Conservation (phyloP, 2,888 invertebrate species). For the Drosophila incognita region DNA sequence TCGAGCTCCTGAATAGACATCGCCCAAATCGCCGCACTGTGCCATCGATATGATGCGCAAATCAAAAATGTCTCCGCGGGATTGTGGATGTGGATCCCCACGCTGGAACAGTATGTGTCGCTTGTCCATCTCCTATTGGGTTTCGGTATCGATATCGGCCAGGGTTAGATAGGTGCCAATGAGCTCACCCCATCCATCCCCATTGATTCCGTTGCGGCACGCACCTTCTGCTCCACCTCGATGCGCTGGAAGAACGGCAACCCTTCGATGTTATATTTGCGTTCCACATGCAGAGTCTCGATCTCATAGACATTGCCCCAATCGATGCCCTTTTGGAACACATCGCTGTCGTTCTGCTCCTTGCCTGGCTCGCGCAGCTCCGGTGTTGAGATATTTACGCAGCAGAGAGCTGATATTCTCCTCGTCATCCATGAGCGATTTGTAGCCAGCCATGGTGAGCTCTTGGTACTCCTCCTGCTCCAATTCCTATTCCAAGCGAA, state of each 20-base stretch:
- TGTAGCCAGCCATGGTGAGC: constrained; percentile 86
- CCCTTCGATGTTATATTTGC: constrained; percentile 87
- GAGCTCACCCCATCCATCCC: constrained; percentile 86
- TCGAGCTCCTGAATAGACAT: constrained; percentile 87
- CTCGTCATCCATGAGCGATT: constrained; percentile 85
- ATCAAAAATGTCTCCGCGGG: constrained; percentile 88
- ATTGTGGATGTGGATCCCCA: constrained; percentile 87
- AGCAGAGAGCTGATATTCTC: constrained; percentile 87
- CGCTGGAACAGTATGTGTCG: constrained; percentile 89
- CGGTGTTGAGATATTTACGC: constrained; percentile 87
- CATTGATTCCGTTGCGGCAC: constrained; percentile 83
- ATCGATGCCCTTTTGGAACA: constrained; percentile 87
- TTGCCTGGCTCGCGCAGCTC: constrained; percentile 87
- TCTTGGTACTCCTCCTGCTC: constrained; percentile 83
- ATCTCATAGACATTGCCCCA: constrained; percentile 87
- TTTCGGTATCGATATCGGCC: constrained; percentile 86
- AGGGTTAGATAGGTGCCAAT: constrained; percentile 87
- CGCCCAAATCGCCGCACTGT: constrained; percentile 87
- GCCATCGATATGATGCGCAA: constrained; percentile 90
- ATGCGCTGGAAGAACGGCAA: constrained; percentile 89
- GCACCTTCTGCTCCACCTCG: constrained; percentile 87
- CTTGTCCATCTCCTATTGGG: constrained; percentile 87
- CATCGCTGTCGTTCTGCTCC: constrained; percentile 83
- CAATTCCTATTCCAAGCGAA: constrained; percentile 81
- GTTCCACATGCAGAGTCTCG: constrained; percentile 88